A percentile compares a stretch with the other conserved stretches of the same genome.
Conservation (phyloP, 2,113 vertebrate species). For the Brachypodius melanocephalos region DNA sequence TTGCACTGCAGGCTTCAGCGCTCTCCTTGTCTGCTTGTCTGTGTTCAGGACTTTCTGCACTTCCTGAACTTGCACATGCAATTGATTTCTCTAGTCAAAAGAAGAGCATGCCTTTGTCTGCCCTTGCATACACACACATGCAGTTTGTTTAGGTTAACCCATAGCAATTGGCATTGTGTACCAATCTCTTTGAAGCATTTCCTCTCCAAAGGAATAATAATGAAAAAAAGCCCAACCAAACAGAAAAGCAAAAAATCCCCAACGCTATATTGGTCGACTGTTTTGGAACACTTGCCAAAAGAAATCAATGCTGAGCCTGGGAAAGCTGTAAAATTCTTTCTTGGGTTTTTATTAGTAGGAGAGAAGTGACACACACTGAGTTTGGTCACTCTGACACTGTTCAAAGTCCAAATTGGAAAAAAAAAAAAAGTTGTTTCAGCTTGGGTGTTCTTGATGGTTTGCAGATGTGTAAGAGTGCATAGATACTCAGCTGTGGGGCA, state of each 20-base stretch:
- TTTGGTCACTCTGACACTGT: not conserved
- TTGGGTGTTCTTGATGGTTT: not conserved
- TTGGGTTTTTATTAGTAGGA: not conserved
- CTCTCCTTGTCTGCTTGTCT: not conserved
- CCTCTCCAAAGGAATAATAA: not conserved
- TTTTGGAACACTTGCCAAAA: not conserved
- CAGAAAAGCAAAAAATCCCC: not conserved
- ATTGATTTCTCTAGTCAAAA: not conserved
- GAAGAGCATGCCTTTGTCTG: not conserved
- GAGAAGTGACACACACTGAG: not conserved
- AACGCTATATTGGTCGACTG: not conserved
- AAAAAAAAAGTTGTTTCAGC: not conserved
- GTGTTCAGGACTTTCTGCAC: not conserved
- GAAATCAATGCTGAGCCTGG: not conserved
- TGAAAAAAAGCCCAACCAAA: not conserved
- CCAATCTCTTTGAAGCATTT: not conserved
- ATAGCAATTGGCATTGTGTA: not conserved
- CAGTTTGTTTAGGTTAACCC: not conserved
- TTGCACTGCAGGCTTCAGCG: not conserved
- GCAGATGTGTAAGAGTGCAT: not conserved
- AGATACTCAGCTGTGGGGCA: not conserved
- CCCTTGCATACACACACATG: fast-evolving
- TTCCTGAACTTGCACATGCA: not conserved
- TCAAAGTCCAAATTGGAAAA: not conserved
- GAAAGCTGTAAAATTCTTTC: not conserved